Evolutionary conservation across 2,113 vertebrate genomes (phyloP).

Genomic region (Mungos mungo): DNA sequence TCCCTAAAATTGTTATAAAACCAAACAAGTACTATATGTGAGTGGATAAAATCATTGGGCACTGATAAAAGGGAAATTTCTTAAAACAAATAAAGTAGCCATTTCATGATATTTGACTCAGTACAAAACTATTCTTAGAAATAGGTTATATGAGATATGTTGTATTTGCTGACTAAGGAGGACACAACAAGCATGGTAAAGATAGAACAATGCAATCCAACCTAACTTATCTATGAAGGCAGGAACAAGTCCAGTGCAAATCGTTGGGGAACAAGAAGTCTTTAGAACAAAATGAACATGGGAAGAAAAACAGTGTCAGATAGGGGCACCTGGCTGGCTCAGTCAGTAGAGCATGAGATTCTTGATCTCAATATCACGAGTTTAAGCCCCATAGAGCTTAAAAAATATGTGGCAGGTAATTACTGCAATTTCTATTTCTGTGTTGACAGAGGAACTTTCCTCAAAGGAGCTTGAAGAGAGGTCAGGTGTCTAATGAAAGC

Average conservation of each 20-base stretch:
- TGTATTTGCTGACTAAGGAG: not conserved
- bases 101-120: not conserved
- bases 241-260: not conserved
- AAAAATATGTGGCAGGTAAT: not conserved
- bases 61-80: not conserved
- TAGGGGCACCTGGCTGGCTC: not conserved
- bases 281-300: not conserved
- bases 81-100: not conserved
- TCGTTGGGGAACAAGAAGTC: not conserved
- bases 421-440: not conserved
- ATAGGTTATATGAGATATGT: not conserved
- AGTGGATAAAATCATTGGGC: not conserved
- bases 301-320: not conserved
- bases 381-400: not conserved
- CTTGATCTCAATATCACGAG: not conserved
- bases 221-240: not conserved
- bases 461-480: not conserved
- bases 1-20: not conserved
- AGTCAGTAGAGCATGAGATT: not conserved
- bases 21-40: not conserved
- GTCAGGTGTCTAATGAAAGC: not conserved
- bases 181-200: not conserved
- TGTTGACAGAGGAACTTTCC: not conserved
- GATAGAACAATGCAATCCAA: not conserved
- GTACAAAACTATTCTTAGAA: not conserved